phyloP scores from a whole-genome alignment of 92 coral and sea anemone species.

The Pocillopora grandis region DNA sequence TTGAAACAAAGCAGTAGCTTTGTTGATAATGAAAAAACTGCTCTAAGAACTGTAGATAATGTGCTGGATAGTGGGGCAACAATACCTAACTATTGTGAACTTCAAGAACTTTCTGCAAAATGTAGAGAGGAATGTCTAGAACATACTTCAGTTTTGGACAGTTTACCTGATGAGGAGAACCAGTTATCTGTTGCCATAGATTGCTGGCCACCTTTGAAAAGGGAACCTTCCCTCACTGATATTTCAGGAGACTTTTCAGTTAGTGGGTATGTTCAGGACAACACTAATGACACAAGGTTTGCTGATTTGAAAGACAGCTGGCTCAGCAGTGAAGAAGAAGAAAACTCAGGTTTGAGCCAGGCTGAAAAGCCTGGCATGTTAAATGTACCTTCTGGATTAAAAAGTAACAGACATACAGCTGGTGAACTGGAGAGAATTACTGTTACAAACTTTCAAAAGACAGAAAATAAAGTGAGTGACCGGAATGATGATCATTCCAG shows the following conservation, averaged over 20 bases:
- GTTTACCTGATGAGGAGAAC: conserved; percentile 1
- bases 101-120: not conserved
- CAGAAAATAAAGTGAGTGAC: conserved; percentile 5
- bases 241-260: conserved; percentile 16
- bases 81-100: not conserved
- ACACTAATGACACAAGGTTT: conserved; percentile 28
- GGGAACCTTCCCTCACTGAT: conserved; percentile 24
- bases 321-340: conserved; percentile 79
- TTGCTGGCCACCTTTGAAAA: conserved; percentile 14
- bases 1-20: not conserved
- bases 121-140: not conserved
- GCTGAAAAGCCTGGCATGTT: conserved; percentile 8
- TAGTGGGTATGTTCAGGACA: conserved; percentile 18
- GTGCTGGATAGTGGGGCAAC: not conserved
- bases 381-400: not conserved
- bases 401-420: not conserved
- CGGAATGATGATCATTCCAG: not conserved
- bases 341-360: not conserved
- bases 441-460: not conserved
- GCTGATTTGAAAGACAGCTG: conserved; percentile 80
- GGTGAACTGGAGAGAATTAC: not conserved
- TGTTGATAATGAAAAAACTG: not conserved
- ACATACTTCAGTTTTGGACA: not conserved
- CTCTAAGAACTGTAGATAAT: not conserved
- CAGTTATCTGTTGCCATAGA: not conserved